Conservation (phyloP, 2,797 vertebrate species). For the Pyrocephalus nanus region DNA sequence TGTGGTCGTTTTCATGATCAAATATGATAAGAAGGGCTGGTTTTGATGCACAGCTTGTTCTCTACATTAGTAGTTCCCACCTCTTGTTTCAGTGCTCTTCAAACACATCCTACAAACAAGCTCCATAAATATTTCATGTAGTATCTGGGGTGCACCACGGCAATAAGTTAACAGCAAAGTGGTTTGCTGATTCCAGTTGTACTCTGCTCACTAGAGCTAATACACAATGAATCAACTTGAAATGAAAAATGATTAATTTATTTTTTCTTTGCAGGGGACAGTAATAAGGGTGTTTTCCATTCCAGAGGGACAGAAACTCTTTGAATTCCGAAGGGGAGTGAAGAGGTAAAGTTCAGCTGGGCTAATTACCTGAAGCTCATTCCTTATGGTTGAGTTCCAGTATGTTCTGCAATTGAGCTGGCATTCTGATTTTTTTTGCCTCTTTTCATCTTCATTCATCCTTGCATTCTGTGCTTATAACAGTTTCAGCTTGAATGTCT, state of each 20-base stretch:
- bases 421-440: not conserved
- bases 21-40: not conserved
- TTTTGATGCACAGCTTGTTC: constrained; percentile 2
- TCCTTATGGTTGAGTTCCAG: not conserved
- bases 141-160: not conserved
- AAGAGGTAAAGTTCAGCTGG: constrained; percentile 83
- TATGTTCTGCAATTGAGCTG: not conserved
- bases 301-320: constrained; percentile 98
- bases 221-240: not conserved
- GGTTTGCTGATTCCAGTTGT: not conserved
- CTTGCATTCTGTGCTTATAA: not conserved
- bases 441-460: not conserved
- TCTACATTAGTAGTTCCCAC: not conserved
- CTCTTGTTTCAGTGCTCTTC: not conserved
- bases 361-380: not conserved
- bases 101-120: not conserved
- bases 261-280: constrained; percentile 83
- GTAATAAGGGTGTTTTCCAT: constrained; percentile 99
- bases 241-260: not conserved
- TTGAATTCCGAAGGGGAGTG: constrained; percentile 97
- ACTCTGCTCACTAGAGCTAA: not conserved
- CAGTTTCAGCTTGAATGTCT: not conserved
- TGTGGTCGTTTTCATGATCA: not conserved
- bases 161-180: not conserved
- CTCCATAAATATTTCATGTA: constrained; percentile 34